Evolutionary conservation across 2,888 invertebrate genomes (phyloP), one percentile per base, ranked within the genome.

Genomic region (Caenorhabditis sp.): DNA sequence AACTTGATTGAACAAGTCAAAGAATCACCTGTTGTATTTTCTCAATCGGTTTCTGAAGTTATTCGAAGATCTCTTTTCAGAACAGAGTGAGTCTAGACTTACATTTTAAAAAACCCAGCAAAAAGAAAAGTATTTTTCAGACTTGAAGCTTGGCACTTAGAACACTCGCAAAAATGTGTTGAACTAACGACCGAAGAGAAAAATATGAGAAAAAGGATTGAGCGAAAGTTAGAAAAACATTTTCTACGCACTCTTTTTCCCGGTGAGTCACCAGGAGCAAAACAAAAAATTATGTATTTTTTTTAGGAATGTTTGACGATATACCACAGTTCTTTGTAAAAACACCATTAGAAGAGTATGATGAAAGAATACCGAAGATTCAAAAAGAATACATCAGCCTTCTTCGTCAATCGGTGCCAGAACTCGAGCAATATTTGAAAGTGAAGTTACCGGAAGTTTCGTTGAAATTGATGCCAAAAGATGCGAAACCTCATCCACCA

Each of bases 111-210:
- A 21, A 69, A 24, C 10, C 26, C 6, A 36, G 68, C n/a, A n/a
- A n/a, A n/a, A n/a, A n/a, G n/a, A n/a, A n/a, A n/a, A n/a, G n/a
- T n/a, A n/a, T n/a, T n/a, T 62, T 65, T 50, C n/a, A 58, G 58
- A 58, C 81, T 85, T 36, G 67, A 69, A 24, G 51, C 62, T 5
- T 85, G 85, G 85, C 76, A 83, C 10, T 23, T n/a, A 1, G 66
- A 75, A 17, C 79, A 79, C 36, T 76, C 80, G 1, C 72, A 77
- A 21, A 81, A 83, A 59, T 82, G 82, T 53, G 31, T 54, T 1
- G 54, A 63, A 66, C 92, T 95, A 58, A 93, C 95, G 89, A 92
- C 92, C 78, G 93, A 94, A 79, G 97, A 97, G 89, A 90, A 94
- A 12, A 90, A 90, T 4, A 89, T 93, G 12, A 91, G 97, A 51